Evolutionary conservation across 2,113 vertebrate species (phyloP), one percentile per base, ranked within the genome.

Genomic region (Percopsis transmontana): DNA sequence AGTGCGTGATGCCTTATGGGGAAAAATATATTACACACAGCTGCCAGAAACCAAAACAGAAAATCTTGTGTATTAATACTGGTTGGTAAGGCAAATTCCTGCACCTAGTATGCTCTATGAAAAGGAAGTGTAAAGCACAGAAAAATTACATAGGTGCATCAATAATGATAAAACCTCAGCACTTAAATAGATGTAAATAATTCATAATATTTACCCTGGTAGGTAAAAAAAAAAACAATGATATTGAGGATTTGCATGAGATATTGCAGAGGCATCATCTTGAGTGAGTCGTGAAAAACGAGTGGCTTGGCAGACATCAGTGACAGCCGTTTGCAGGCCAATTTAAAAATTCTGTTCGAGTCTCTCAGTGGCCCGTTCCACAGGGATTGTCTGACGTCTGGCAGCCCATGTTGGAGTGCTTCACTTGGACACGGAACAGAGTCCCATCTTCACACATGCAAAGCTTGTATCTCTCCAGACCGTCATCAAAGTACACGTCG

Each of bases 361-460:
- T 58, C 44, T 61, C 58, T 86, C 63, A 97, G 65, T 92, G 92
- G 0, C 76, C 87, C 70, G 90, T 91, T 45, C 93, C 91, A 0
- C 97, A 99, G 0, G 97, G 97, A 69, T 96, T 97, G 74, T 94
- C 93, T 13, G 96, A 91, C 0, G 94, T 94, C 82, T 96, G 95
- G 82, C 97, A 99, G 66, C 97, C 97, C 94, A 97, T 97, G 91
- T 97, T 97, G 21, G 84, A 78, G 56, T 92, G 90, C 1, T 94
- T 97, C 61, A 98, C 97, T 83, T 93, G 94, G 0, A 99, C 95
- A 64, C 92, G 94, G 90, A 99, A 99, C 41, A 99, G 92, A 0
- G 94, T 98, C 47, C 97, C 96, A 0, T 99, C 97, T 0, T 94
- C 95, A 66, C 97, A 99, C 95, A 98, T 92, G 21, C 97, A 99